Evolutionary conservation across 2,888 invertebrate genomes (phyloP), one percentile per base, ranked within the genome.

Genomic region (Glomeris marginata): DNA sequence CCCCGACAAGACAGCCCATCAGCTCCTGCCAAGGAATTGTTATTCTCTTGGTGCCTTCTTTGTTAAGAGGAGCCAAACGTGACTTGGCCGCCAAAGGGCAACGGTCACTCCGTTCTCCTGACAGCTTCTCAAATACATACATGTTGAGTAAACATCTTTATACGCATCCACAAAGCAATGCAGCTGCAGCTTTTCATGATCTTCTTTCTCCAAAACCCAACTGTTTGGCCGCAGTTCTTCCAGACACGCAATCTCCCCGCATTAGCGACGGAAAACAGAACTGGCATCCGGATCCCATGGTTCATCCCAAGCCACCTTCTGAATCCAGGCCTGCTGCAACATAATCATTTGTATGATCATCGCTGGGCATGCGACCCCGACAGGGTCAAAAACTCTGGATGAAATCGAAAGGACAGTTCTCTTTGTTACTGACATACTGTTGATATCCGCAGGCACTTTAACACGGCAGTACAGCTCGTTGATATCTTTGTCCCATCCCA

Each of bases 241-340:
- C 28, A 28, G 28, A 28, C 28, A 28, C 3, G 3, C 28, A 10
- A 41, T 41, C 16, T 21, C 41, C 10, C 13, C 15, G 21, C 15
- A 41, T 15, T 15, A 41, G 13, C 15, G 18, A 11, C 15, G 18
- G 5, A 41, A 41, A n/a, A 13, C 21, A 41, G 18, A 18, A 13
- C 21, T 15, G 6, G n/a, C 33, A n/a, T 20, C 42, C 22, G 15
- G 15, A 33, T 21, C 33, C 21, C 21, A 42, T 33, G 15, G 2
- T 20, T 42, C 42, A 42, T 42, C 42, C 42, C 21, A 42, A 28
- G n/a, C 21, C 21, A 42, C n/a, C 21, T 42, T 42, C 6, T 22
- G 15, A 33, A 33, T 21, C 42, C 21, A 42, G 5, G 42, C 22
- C 11, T 42, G 21, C 4, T 41, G 41, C 41, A 41, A 4, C 41